Percentiles rank a stretch among this genome's conserved stretches.
phyloP scores from a whole-genome alignment of 2,113 vertebrate genomes.

The Channa argus region DNA sequence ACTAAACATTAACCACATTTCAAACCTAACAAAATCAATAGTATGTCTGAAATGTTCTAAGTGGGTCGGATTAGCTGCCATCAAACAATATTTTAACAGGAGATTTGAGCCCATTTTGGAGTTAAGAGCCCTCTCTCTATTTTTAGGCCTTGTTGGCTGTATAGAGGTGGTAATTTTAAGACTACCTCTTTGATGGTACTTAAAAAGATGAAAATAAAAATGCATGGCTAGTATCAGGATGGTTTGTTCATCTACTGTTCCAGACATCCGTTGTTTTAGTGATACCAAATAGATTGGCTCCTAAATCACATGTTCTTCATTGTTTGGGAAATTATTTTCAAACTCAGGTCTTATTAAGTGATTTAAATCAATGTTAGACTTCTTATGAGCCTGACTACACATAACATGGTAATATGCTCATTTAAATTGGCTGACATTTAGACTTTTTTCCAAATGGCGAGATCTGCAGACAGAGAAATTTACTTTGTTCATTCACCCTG shows the following conservation, averaged over 20 bases:
- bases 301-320: background rate
- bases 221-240: background rate
- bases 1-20: slow-evolving; percentile 44
- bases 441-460: slow-evolving; percentile 55
- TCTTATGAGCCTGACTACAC: slow-evolving; percentile 38
- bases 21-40: slow-evolving; percentile 49
- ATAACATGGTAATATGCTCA: slow-evolving; percentile 31
- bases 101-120: slow-evolving; percentile 36
- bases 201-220: background rate
- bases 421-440: slow-evolving; percentile 51
- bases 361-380: slow-evolving; percentile 5
- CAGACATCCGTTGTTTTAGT: no score
- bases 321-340: slow-evolving; percentile 1
- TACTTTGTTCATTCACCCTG: slow-evolving; percentile 26
- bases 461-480: slow-evolving; percentile 56
- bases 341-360: background rate
- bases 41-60: slow-evolving; percentile 40
- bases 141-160: background rate
- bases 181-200: background rate
- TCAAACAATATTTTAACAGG: slow-evolving; percentile 42
- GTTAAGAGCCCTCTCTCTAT: slow-evolving; percentile 8
- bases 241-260: no score
- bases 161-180: slow-evolving; percentile 30
- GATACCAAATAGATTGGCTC: background rate
- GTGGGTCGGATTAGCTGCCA: slow-evolving; percentile 41